phyloP scores from a whole-genome alignment of 1,140 invertebrate genomes.

The Megathymus violae region DNA sequence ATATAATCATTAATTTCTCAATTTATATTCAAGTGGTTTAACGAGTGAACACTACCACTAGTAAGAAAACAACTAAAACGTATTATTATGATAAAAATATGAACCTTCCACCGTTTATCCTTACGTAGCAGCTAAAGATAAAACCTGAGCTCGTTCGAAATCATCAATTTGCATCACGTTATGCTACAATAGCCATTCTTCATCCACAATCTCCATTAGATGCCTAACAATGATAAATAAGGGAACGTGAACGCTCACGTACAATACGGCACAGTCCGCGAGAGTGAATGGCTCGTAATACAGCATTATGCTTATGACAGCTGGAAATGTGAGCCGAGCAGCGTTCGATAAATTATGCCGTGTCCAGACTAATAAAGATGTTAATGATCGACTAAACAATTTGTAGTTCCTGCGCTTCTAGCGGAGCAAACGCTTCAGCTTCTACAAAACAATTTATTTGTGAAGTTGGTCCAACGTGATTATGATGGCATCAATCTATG shows the following conservation, averaged over 20 bases:
- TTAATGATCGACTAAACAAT: conserved; percentile 1
- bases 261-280: conserved; percentile 9
- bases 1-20: no score
- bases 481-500: no score
- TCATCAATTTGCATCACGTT: not conserved
- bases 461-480: no score
- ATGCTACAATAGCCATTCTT: conserved; percentile 9
- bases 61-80: no score
- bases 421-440: no score
- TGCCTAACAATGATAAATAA: conserved; percentile 23
- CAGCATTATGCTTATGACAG: conserved; percentile 29
- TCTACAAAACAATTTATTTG: no score
- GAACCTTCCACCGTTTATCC: no score
- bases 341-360: not conserved
- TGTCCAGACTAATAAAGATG: conserved; percentile 17
- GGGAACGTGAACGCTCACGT: conserved; percentile 11
- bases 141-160: no score
- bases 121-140: no score
- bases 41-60: no score
- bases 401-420: not conserved
- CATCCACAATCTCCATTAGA: conserved; percentile 17
- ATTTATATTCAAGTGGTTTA: no score
- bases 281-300: conserved; percentile 8
- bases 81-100: no score
- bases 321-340: conserved; percentile 12